Percentiles rank a stretch among this genome's conserved stretches.
Evolutionary conservation across 2,113 vertebrate genomes (phyloP).

Genomic region (Archocentrus centrarchus): DNA sequence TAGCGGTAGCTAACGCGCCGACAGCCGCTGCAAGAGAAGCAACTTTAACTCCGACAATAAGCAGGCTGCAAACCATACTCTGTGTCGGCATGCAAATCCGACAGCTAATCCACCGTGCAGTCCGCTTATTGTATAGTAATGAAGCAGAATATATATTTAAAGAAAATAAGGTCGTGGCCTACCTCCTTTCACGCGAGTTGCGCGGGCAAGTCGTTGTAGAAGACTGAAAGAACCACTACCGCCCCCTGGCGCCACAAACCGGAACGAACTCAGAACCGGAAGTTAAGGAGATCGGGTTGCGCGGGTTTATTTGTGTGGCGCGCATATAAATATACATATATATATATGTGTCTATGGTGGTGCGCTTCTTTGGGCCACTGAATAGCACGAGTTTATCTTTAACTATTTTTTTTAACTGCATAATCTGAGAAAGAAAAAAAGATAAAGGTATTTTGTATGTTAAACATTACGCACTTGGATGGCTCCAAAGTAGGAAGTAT

Average conservation of each 20-base stretch:
- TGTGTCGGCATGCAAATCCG: accelerated
- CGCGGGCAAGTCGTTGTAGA: constrained; percentile 59
- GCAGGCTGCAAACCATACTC: not conserved
- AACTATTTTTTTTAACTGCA: not conserved
- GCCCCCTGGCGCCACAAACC: constrained; percentile 37
- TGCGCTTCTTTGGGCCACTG: not conserved
- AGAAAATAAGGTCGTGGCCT: constrained; percentile 49
- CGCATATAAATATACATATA: too few relatives aligned
- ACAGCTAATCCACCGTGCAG: not conserved
- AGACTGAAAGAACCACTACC: constrained; percentile 18
- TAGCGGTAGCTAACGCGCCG: constrained; percentile 14
- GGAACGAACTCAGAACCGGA: constrained; percentile 10
- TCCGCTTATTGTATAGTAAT: accelerated
- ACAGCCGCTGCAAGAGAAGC: not conserved
- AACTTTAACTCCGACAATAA: not conserved
- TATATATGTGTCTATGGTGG: too few relatives aligned
- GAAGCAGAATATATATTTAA: not conserved
- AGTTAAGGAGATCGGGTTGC: not conserved
- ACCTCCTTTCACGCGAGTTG: constrained; percentile 67
- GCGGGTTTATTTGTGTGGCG: not conserved
- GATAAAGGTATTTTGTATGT: not conserved
- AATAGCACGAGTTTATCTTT: not conserved
- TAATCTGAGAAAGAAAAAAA: not conserved
- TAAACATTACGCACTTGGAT: not conserved
- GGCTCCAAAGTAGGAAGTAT: constrained; percentile 10